Conservation (phyloP, 2,888 invertebrate species). For the Lasioglossum pauxillum region DNA sequence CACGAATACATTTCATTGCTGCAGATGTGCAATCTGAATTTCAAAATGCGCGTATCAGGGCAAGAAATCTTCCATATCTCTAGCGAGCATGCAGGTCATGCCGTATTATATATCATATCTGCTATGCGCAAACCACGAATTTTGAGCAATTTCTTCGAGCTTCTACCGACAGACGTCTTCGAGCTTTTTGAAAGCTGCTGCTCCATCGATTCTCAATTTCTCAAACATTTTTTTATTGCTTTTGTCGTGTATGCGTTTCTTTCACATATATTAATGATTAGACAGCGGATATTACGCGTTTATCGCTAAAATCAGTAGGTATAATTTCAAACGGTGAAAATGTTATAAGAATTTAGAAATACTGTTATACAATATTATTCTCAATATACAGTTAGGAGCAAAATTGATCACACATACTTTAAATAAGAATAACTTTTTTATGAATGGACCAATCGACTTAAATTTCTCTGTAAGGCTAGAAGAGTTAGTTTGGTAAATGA, state of each 20-base stretch:
- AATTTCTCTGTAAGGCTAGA: too few relatives aligned
- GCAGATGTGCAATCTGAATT: slow-evolving; percentile 31
- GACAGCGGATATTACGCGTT: neutral
- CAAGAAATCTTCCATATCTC: slow-evolving; percentile 29
- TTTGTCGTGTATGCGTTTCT: neutral
- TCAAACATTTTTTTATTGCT: neutral
- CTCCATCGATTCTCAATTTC: neutral
- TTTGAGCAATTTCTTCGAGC: slow-evolving; percentile 5
- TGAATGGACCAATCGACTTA: too few relatives aligned
- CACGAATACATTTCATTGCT: slow-evolving; percentile 27
- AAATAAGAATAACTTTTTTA: too few relatives aligned
- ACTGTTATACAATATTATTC: neutral
- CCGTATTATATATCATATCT: slow-evolving; percentile 12
- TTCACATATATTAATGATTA: neutral
- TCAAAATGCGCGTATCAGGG: slow-evolving; percentile 29
- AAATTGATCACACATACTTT: too few relatives aligned
- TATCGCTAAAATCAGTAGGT: too few relatives aligned
- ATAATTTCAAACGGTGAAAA: too few relatives aligned
- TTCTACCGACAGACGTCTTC: neutral
- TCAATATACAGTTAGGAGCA: too few relatives aligned
- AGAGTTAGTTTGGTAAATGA: too few relatives aligned
- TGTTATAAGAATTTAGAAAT: neutral
- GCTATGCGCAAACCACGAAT: slow-evolving; percentile 13
- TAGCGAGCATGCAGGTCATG: slow-evolving; percentile 18
- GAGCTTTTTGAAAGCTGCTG: neutral